Evolutionary conservation across 2,888 invertebrate genomes (phyloP).

Genomic region (Rhopalosiphum nymphaeae): DNA sequence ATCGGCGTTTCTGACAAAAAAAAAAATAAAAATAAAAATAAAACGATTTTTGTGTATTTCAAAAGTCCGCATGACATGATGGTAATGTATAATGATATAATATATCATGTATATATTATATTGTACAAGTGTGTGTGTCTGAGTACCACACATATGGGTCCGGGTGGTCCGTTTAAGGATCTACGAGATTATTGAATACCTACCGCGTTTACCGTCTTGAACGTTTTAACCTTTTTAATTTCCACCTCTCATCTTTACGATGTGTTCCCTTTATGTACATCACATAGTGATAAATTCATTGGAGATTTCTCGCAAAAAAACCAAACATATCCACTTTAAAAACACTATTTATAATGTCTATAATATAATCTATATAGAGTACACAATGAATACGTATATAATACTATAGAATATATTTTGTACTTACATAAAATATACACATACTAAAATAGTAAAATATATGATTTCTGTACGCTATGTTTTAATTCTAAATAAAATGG

Average conservation of each 20-base stretch:
- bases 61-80: conserved; percentile 58
- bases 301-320: not conserved
- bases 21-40: not conserved
- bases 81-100: conserved; percentile 8
- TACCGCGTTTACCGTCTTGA: not conserved
- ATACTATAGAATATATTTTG: not conserved
- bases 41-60: conserved; percentile 55
- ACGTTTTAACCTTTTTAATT: not conserved
- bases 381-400: not conserved
- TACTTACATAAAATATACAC: not conserved
- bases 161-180: conserved; percentile 50
- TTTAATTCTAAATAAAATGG: not conserved
- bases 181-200: conserved; percentile 9
- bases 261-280: not conserved
- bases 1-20: conserved; percentile 46
- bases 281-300: not conserved
- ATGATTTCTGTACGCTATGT: not conserved
- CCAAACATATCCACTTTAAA: not conserved
- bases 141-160: conserved; percentile 15
- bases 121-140: not conserved
- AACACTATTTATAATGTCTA: not conserved
- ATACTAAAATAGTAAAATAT: not conserved
- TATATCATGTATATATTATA: conserved; percentile 12
- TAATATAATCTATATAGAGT: not conserved
- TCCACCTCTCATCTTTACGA: not conserved